Evolutionary conservation across 2,797 vertebrate genomes (phyloP).

Genomic region (Crenichthys baileyi): DNA sequence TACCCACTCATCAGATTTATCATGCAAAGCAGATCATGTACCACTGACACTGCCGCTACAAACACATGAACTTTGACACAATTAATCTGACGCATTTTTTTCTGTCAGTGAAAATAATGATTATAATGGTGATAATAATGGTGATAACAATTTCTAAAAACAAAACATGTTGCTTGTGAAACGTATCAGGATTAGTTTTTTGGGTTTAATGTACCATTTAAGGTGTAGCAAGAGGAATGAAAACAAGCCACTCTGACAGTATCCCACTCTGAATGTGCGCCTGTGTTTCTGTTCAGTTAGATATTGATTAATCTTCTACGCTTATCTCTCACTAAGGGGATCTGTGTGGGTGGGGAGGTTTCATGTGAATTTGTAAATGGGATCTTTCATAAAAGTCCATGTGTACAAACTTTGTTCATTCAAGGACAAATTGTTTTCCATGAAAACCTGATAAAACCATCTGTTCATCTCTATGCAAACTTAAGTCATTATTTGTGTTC

Average conservation of each 20-base stretch:
- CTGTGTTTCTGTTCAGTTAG: conserved; percentile 64
- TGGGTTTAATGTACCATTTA: conserved; percentile 1
- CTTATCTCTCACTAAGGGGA: conserved; percentile 73
- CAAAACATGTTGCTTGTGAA: background rate
- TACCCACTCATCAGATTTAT: background rate
- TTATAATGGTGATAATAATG: background rate
- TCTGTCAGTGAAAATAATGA: background rate
- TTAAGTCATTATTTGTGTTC: conserved; percentile 82
- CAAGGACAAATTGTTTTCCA: conserved; percentile 88
- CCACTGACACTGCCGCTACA: conserved; percentile 16
- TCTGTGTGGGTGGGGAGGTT: conserved; percentile 28
- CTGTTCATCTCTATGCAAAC: conserved; percentile 83
- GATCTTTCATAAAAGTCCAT: conserved; percentile 85
- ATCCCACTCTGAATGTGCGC: conserved; percentile 32
- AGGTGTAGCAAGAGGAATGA: conserved; percentile 19
- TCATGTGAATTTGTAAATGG: conserved; percentile 83
- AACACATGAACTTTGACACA: conserved; percentile 29
- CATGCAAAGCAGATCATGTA: conserved; percentile 13
- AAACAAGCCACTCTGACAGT: conserved; percentile 28
- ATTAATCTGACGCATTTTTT: conserved; percentile 7
- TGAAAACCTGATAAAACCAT: conserved; percentile 81
- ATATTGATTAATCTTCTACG: conserved; percentile 79
- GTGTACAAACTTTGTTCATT: conserved; percentile 82
- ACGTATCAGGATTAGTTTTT: background rate
- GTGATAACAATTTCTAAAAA: background rate